phyloP scores from a whole-genome alignment of 1,140 invertebrate species.

The Macrocentrus cingulum region DNA sequence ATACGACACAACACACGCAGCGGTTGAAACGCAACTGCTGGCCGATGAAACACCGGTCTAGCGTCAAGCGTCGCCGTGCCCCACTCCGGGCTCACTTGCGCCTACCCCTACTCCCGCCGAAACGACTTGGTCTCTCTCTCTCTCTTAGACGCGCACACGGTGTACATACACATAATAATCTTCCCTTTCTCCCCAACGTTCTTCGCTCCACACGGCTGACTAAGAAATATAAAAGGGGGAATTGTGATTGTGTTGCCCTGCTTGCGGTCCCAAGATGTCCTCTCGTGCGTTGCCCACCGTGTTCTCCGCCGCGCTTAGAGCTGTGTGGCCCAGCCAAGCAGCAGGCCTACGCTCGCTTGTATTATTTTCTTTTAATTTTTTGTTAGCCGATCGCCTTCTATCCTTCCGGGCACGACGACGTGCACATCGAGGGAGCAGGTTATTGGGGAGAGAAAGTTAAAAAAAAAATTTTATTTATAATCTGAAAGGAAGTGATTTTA shows the following conservation, averaged over 20 bases:
- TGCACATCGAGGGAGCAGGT: no score
- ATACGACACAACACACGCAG: conserved; percentile 34
- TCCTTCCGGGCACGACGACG: not conserved
- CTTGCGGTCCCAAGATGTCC: conserved; percentile 11
- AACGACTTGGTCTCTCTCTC: conserved; percentile 6
- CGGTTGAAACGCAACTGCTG: conserved; percentile 46
- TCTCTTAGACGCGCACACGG: not conserved
- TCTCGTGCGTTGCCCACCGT: not conserved
- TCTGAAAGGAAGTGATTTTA: not conserved
- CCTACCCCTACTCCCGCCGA: not conserved
- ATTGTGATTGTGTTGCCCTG: conserved; percentile 8
- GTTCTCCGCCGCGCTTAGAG: not conserved
- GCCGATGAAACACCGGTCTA: conserved; percentile 4
- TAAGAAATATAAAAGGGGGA: not conserved
- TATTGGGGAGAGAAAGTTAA: no score
- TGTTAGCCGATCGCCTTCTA: not conserved
- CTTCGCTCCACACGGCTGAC: no score
- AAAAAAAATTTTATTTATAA: not conserved
- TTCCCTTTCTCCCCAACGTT: no score
- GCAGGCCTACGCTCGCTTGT: no score
- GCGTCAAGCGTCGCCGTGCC: conserved; percentile 5
- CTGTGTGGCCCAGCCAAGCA: no score
- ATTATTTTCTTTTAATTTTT: not conserved
- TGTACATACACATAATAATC: not conserved
- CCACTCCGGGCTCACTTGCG: conserved; percentile 1